Percentiles rank a stretch among this genome's conserved stretches.
Conservation (phyloP, 2,113 vertebrate genomes). For the Podiceps cristatus region DNA sequence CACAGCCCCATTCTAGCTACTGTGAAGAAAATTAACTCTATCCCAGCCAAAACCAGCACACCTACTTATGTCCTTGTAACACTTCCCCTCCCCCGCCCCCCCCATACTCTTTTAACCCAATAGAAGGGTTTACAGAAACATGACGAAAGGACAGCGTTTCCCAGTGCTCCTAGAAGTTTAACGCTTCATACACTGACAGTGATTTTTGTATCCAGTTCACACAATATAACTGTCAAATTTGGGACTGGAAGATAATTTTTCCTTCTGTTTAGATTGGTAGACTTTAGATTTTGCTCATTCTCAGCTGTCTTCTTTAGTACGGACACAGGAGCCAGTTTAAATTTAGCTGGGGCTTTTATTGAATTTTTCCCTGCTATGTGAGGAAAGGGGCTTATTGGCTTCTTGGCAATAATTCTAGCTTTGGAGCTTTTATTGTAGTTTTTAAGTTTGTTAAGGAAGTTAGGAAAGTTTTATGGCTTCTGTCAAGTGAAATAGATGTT, state of each 20-base stretch:
- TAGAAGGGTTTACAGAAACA: neutral
- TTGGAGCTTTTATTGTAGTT: neutral
- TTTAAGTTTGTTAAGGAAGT: neutral
- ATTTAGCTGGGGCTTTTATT: neutral
- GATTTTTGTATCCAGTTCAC: neutral
- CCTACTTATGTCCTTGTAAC: neutral
- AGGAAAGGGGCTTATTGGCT: neutral
- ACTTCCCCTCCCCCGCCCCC: neutral
- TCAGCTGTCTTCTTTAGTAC: neutral
- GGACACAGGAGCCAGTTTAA: neutral
- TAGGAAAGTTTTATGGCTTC: slow-evolving; percentile 14
- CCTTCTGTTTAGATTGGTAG: neutral
- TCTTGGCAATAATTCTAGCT: slow-evolving; percentile 12
- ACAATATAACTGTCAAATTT: neutral
- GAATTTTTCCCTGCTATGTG: neutral
- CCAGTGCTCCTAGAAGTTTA: neutral
- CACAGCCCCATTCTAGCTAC: no score
- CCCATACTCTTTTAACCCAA: neutral
- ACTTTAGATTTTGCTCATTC: neutral
- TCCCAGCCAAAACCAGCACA: no score
- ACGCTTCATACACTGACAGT: neutral
- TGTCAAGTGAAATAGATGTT: neutral
- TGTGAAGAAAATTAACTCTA: no score
- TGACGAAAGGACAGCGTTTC: neutral
- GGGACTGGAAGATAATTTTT: neutral